Conservation (phyloP, 2,113 vertebrate genomes). For the Phainopepla nitens region DNA sequence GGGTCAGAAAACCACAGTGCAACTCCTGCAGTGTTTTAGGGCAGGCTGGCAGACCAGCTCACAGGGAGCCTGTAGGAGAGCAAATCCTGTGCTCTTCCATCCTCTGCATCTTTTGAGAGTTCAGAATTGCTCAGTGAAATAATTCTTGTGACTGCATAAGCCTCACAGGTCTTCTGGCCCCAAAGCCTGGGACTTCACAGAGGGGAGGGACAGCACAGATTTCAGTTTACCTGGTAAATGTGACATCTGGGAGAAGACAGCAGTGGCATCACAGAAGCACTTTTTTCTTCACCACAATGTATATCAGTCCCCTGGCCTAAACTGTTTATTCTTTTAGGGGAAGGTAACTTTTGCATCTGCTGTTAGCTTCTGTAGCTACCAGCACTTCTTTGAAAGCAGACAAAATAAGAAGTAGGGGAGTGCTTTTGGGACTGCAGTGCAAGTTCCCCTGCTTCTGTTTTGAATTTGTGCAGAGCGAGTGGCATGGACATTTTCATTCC, state of each 20-base stretch:
- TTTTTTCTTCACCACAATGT: not conserved
- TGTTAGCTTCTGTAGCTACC: not conserved
- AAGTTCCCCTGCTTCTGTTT: slow-evolving; percentile 3
- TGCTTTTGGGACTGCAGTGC: not conserved
- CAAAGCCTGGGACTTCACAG: not conserved
- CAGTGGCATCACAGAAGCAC: not conserved
- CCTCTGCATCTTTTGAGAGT: not conserved
- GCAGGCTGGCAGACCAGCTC: not conserved
- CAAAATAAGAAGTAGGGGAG: not conserved
- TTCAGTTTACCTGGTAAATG: not conserved
- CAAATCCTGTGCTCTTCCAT: not conserved
- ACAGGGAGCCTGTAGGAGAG: accelerated
- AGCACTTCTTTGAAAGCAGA: not conserved
- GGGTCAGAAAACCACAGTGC: accelerated
- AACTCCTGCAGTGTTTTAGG: not conserved
- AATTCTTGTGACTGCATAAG: not conserved
- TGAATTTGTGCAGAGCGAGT: not conserved
- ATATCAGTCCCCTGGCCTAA: not conserved
- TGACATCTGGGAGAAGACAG: not conserved
- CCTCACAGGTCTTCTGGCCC: not conserved
- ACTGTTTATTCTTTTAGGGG: not conserved
- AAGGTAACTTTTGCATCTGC: not conserved
- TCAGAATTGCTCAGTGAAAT: not conserved
- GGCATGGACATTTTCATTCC: slow-evolving; percentile 8
- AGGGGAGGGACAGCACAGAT: not conserved